Base-by-base conservation (phyloP, 2,888 invertebrate species). In the Morpho achilles region DNA sequence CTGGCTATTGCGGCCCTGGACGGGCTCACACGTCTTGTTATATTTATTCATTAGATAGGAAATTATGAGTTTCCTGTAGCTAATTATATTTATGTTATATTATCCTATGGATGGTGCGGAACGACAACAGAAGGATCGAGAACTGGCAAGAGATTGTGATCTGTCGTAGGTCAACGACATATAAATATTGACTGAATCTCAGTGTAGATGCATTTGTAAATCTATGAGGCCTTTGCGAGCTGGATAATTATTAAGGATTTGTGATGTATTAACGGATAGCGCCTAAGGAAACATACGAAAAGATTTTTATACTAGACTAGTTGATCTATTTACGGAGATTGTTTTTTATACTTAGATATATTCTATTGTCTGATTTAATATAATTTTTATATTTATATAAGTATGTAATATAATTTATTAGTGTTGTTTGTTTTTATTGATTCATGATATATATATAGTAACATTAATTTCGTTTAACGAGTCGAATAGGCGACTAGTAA, bases 181-280 rank as follows among this genome's bases (percentile, higher is more conserved):
- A 90, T 89, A 90, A 90, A 90, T 87, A 90, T 85, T 88, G 90
- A 91, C 90, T 90, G 91, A 91, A 91, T 91, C 91, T 91, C 91
- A 90, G 82, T 87, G 87, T 91, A 91, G 90, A 90, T 91, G 91
- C 91, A 91, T 91, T 90, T 89, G 84, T 88, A 86, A 89, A 87
- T 90, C 89, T 85, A 88, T 88, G 90, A 90, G 90, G 91, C 91
- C 91, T 90, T 91, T 84, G 90, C 86, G 84, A 86, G 89, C 89
- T 88, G 90, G 91, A 87, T 86, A 86, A 86, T 85, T 89, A 84
- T 84, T 88, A 91, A 91, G 87, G 88, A 85, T 85, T 88, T 91
- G 91, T 91, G 91, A 91, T 91, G 90, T 89, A 87, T 88, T 88
- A 87, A 90, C 81, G 90, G 91, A 90, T 91, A 91, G 90, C 89